These are phyloP conservation scores for Arrhamphus sclerolepis DNA, from an alignment of 2,797 vertebrate species.

Conservation along the genomic window DNA sequence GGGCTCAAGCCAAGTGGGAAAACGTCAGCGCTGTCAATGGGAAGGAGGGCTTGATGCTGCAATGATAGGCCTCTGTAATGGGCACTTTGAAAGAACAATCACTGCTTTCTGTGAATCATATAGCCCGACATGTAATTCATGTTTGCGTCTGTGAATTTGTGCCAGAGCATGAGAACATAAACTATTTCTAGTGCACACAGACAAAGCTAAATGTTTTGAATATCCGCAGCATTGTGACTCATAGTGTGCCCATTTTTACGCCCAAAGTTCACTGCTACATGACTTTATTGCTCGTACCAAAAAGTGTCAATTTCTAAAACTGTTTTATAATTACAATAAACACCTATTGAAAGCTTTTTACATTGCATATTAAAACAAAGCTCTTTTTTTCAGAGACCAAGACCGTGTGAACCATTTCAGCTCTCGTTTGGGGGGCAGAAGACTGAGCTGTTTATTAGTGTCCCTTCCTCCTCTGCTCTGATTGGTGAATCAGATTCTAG, in stretches of 20 bases:
- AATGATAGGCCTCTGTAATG: slow-evolving; percentile 83
- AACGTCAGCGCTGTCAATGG: slow-evolving; percentile 81
- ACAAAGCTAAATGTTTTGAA: slow-evolving; percentile 54
- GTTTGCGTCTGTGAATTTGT: slow-evolving; percentile 74
- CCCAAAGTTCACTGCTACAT: slow-evolving; percentile 41
- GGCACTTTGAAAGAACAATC: slow-evolving; percentile 78
- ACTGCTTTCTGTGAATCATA: slow-evolving; percentile 78
- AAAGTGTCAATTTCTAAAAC: no score
- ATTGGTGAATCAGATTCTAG: no score
- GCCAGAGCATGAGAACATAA: slow-evolving; percentile 65
- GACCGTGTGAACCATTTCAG: no score
- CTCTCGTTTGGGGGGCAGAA: no score
- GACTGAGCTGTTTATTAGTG: no score
- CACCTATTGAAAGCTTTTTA: no score
- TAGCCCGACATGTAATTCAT: slow-evolving; percentile 74
- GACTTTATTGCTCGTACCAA: slow-evolving; percentile 19
- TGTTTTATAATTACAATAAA: no score
- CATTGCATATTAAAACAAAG: no score
- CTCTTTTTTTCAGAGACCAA: no score
- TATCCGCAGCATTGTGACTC: slow-evolving; percentile 23
- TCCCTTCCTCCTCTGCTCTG: no score
- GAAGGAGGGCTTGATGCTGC: slow-evolving; percentile 81
- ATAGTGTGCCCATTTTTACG: slow-evolving; percentile 44
- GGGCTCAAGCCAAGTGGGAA: slow-evolving; percentile 75
- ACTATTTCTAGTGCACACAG: slow-evolving; percentile 59